Conservation (phyloP, 2,888 invertebrate species). For the Geophilus truncorum region DNA sequence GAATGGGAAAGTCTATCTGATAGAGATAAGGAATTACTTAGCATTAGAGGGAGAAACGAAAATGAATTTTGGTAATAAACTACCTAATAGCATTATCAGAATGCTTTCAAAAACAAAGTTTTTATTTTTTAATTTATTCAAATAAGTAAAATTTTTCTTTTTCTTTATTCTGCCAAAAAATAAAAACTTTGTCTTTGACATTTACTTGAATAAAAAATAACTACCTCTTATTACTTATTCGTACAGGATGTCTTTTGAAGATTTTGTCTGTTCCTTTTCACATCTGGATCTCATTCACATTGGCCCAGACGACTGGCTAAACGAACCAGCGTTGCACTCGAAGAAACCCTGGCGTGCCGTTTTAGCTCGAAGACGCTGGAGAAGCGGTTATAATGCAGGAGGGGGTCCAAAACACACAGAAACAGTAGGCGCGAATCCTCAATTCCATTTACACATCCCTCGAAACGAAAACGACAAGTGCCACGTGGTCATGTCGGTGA, state of each 20-base stretch:
- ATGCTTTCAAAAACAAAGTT: too few species aligned
- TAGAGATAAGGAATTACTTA: conserved; percentile 60
- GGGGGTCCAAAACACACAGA: conserved; percentile 62
- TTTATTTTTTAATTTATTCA: too few species aligned
- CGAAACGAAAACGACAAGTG: conserved; percentile 60
- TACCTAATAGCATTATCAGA: too few species aligned
- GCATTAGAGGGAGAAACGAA: conserved; percentile 59
- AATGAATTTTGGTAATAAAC: conserved; percentile 62
- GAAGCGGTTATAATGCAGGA: conserved; percentile 65
- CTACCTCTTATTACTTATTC: too few species aligned
- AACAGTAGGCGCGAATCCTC: conserved; percentile 63
- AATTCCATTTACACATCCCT: conserved; percentile 66
- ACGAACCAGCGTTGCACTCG: conserved; percentile 61
- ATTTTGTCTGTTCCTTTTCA: conserved; percentile 62
- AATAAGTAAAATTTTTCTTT: too few species aligned
- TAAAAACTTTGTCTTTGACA: too few species aligned
- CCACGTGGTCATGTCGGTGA: conserved; percentile 67
- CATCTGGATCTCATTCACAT: conserved; percentile 67
- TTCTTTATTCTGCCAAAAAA: too few species aligned
- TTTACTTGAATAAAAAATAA: too few species aligned
- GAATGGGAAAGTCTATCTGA: conserved; percentile 64
- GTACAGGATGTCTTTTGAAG: conserved; percentile 65
- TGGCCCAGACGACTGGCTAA: conserved; percentile 70
- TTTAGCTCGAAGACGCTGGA: conserved; percentile 62
- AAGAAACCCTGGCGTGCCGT: conserved; percentile 68